These are phyloP conservation scores for Nibea coibor DNA, from an alignment of 2,113 vertebrate species.

Conservation along the genomic window DNA sequence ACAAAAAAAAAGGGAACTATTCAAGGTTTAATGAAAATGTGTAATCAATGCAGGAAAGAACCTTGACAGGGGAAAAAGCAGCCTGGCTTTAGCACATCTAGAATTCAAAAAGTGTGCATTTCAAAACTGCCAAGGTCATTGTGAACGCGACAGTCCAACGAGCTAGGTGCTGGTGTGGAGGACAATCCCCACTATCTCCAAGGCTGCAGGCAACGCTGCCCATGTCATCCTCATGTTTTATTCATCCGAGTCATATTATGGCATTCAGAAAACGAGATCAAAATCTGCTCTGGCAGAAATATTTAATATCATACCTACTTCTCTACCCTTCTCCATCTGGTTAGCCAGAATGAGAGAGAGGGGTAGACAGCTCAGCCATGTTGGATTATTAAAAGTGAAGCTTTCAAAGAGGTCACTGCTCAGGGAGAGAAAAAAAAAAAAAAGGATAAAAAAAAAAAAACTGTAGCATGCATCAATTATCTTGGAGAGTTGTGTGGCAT, in stretches of 20 bases:
- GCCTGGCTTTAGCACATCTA: constrained; percentile 21
- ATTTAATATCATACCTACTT: constrained; percentile 82
- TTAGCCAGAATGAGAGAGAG: constrained; percentile 68
- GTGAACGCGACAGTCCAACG: constrained; percentile 51
- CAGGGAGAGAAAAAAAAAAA: constrained; percentile 30
- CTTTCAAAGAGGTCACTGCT: constrained; percentile 82
- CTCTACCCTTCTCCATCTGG: constrained; percentile 75
- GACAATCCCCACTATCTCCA: constrained; percentile 74
- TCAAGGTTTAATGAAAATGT: constrained; percentile 50
- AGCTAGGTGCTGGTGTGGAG: constrained; percentile 54
- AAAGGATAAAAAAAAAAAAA: constrained; percentile 37
- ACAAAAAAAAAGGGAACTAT: constrained; percentile 32
- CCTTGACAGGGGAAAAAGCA: constrained; percentile 32
- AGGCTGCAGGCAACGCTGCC: constrained; percentile 76
- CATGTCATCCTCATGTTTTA: constrained; percentile 81
- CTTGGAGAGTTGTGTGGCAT: constrained; percentile 71
- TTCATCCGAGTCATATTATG: constrained; percentile 79
- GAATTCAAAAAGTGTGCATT: constrained; percentile 58
- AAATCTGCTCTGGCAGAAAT: constrained; percentile 82
- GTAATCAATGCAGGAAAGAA: constrained; percentile 42
- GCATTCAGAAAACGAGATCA: constrained; percentile 78
- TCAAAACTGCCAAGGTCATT: constrained; percentile 70
- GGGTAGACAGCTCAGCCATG: constrained; percentile 71
- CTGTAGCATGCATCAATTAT: constrained; percentile 82
- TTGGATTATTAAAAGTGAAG: constrained; percentile 82